Evolutionary conservation across 2,797 vertebrate species (phyloP).

Genomic region (Periparus ater): DNA sequence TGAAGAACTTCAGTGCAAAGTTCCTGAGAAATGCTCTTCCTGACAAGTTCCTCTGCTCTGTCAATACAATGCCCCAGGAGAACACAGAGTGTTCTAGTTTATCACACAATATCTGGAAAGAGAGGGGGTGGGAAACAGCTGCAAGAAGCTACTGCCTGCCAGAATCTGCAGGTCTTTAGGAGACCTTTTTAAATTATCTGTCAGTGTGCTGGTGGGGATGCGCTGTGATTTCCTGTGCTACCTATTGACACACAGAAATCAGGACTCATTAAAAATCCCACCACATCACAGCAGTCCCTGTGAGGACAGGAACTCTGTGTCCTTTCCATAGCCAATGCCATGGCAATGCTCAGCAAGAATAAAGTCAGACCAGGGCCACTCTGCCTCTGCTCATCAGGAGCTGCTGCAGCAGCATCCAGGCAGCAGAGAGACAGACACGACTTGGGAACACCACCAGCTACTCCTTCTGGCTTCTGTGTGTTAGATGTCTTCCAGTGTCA

Average conservation of each 20-base stretch:
- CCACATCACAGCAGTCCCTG: neutral
- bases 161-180: neutral
- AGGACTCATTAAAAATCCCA: neutral
- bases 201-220: neutral
- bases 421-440: neutral
- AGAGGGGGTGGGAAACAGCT: neutral
- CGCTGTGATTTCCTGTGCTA: neutral
- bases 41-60: neutral
- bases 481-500: neutral
- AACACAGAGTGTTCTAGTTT: neutral
- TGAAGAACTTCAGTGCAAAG: neutral
- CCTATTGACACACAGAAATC: neutral
- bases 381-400: neutral
- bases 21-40: neutral
- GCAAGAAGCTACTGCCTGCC: neutral
- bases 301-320: neutral
- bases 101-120: neutral
- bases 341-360: neutral
- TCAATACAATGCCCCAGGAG: neutral
- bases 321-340: neutral
- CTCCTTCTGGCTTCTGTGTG: neutral
- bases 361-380: neutral
- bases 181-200: neutral
- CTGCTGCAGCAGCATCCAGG: neutral
- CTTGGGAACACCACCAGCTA: neutral